Base-by-base conservation (phyloP, 1,140 invertebrate species). In the Colletes latitarsis region DNA sequence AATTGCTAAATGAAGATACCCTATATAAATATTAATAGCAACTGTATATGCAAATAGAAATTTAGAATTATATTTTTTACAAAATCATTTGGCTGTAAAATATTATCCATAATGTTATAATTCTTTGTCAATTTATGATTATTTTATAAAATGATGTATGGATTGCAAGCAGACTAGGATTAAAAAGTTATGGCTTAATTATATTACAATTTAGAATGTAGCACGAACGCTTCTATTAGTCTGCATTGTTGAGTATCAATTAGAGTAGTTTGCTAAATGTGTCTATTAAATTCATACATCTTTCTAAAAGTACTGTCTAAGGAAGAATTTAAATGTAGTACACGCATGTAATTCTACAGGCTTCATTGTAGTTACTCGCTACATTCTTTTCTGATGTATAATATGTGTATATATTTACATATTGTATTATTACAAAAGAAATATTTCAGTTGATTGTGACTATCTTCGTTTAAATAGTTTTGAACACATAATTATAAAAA, bases 371-470 rank as follows among this genome's bases (percentile, higher is more conserved):
- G 72, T 83, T 70, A 81, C 41, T 75, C 60, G 15, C 57, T 82
- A 77, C 62, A 71, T 41, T 84, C 39, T 43, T 75, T 83, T 76
- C 72, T 76, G 55, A 46, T 84, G 10, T 84, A 84, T 84, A 78
- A 69, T 39, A 77, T 79, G 71, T 60, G 68, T 84, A 69, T 83
- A 81, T 88, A 88, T 88, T 81, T 88, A 88, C 85, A 88, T 82
- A 69, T 67, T 19, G 55, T 75, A 64, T 71, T 57, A 72, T 71
- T 84, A 81, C 77, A 80, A 81, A 72, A 57, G 10, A 76, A 60
- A 53, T 49, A 12, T 77, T 77, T 75, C 80, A 77, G 81, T 81
- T 88, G 86, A 88, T 83, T 88, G 86, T 88, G 86, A 88, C 81
- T 55, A 71, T 81, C 85, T 85, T 88, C 64, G 41, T 64, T 75